Evolutionary conservation across 2,888 invertebrate genomes (phyloP).

Genomic region (Galerucella nymphaeae): DNA sequence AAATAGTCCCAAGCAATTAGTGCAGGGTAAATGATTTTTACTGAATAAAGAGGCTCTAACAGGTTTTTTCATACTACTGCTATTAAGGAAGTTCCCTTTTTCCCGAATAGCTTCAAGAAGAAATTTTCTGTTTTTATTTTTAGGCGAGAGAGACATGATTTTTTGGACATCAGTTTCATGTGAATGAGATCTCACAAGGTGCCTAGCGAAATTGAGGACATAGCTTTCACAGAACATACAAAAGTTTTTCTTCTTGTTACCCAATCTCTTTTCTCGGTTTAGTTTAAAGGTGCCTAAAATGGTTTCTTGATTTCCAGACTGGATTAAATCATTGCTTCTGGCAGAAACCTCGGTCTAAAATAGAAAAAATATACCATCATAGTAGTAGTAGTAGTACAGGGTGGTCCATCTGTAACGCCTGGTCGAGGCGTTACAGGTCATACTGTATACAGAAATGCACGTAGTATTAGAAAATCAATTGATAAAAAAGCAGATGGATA

Average conservation of each 20-base stretch:
- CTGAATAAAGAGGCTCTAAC: background rate
- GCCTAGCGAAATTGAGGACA: slow-evolving; percentile 15
- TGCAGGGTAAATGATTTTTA: slow-evolving; percentile 38
- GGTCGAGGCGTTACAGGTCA: too few species aligned
- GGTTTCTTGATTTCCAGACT: slow-evolving; percentile 15
- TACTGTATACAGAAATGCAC: too few species aligned
- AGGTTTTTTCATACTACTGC: slow-evolving; percentile 14
- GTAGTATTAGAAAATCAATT: too few species aligned
- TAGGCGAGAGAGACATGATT: background rate
- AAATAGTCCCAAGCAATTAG: slow-evolving; percentile 46
- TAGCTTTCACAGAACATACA: slow-evolving; percentile 12
- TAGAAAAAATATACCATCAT: background rate
- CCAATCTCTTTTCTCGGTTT: slow-evolving; percentile 10
- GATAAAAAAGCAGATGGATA: background rate
- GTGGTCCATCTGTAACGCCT: slow-evolving; percentile 4
- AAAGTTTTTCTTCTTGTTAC: slow-evolving; percentile 5
- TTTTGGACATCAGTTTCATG: slow-evolving; percentile 2
- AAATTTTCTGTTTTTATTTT: slow-evolving; percentile 4
- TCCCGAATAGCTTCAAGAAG: slow-evolving; percentile 31
- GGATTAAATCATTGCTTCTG: background rate
- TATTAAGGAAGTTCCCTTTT: slow-evolving; percentile 43
- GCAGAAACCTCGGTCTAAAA: background rate
- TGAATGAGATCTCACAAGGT: background rate
- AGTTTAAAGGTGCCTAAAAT: background rate
- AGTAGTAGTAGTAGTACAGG: background rate